These are phyloP conservation scores for Zophobas atratus DNA, from an alignment of 1,140 invertebrate species.

Conservation along the genomic window DNA sequence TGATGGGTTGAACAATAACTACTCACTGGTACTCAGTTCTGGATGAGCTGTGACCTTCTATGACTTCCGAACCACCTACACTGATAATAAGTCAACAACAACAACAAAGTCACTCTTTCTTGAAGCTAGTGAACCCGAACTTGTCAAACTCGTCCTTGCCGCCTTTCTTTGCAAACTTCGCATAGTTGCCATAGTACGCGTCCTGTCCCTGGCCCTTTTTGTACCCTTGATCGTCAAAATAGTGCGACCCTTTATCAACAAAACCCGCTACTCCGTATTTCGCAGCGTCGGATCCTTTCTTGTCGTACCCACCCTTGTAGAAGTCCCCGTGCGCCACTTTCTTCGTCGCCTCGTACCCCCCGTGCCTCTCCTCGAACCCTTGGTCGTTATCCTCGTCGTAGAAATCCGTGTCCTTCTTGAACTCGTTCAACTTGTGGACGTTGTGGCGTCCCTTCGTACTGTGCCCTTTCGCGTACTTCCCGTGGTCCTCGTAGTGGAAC, in stretches of 20 bases:
- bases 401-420: slow-evolving; percentile 78
- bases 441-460: slow-evolving; percentile 75
- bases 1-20: background rate
- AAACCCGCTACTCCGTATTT: slow-evolving; percentile 72
- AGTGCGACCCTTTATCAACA: slow-evolving; percentile 72
- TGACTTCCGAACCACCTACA: background rate
- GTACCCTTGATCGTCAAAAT: slow-evolving; percentile 74
- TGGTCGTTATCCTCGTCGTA: slow-evolving; percentile 75
- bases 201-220: slow-evolving; percentile 75
- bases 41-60: background rate
- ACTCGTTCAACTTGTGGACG: slow-evolving; percentile 78
- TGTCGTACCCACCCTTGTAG: slow-evolving; percentile 69
- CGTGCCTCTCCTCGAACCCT: slow-evolving; percentile 73
- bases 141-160: slow-evolving; percentile 75
- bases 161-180: slow-evolving; percentile 75
- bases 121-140: slow-evolving; percentile 59
- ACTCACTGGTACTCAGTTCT: background rate
- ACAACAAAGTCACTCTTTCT: background rate
- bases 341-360: slow-evolving; percentile 68
- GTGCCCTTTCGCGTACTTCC: slow-evolving; percentile 74
- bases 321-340: slow-evolving; percentile 65
- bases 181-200: slow-evolving; percentile 74
- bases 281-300: slow-evolving; percentile 72
- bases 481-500: slow-evolving; percentile 72
- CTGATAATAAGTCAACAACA: slow-evolving; percentile 15